phyloP scores from a whole-genome alignment of 1,140 invertebrate species.

The Aphaenogaster rudis region DNA sequence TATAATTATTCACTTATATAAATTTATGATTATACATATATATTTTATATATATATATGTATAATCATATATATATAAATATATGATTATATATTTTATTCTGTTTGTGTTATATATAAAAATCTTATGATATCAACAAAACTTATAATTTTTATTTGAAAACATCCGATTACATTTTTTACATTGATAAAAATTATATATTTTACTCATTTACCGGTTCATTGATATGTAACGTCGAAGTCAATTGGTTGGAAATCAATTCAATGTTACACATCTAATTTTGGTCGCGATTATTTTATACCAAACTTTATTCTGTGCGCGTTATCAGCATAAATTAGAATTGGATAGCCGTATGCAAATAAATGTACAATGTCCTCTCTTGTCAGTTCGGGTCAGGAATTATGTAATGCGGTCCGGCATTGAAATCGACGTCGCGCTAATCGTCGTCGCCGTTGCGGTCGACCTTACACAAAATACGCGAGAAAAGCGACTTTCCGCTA shows the following conservation, averaged over 20 bases:
- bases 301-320: background rate
- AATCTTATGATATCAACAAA: background rate
- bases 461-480: conserved; percentile 46
- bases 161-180: background rate
- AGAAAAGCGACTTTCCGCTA: conserved; percentile 62
- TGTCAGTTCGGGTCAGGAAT: conserved; percentile 41
- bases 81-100: background rate
- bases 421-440: conserved; percentile 69
- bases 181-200: background rate
- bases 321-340: conserved; percentile 31
- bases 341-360: background rate
- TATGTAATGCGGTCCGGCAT: conserved; percentile 62
- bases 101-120: background rate
- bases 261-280: background rate
- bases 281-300: background rate
- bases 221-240: background rate
- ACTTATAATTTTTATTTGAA: background rate
- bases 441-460: conserved; percentile 25
- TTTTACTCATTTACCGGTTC: background rate
- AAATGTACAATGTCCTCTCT: conserved; percentile 29
- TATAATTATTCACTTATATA: background rate
- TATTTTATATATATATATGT: background rate
- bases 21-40: background rate
- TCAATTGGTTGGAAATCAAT: background rate
- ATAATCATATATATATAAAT: no score